phyloP scores from a whole-genome alignment of 1,140 invertebrate genomes.

The Drosophila busckii region DNA sequence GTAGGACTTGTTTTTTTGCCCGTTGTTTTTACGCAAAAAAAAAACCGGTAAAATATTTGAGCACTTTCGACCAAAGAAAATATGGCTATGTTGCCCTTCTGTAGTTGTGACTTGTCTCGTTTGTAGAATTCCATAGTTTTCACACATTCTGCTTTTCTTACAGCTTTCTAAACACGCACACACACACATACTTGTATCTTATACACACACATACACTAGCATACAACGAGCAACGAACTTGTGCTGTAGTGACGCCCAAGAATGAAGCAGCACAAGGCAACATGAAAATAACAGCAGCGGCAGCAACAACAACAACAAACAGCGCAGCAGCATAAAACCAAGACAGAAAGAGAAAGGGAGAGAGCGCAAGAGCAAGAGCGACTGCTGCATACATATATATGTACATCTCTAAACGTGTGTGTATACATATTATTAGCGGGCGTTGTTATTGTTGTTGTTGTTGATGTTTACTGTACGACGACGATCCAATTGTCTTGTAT shows the following conservation, averaged over 20 bases:
- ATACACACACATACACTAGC: conserved; percentile 25
- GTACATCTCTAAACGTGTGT: no score
- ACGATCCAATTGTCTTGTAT: conserved; percentile 59
- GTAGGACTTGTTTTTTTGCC: conserved; percentile 70
- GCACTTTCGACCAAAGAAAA: conserved; percentile 16
- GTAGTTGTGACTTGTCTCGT: conserved; percentile 10
- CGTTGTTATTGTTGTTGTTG: conserved; percentile 47
- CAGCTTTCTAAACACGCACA: conserved; percentile 69
- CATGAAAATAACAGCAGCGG: conserved; percentile 68
- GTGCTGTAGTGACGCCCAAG: conserved; percentile 67
- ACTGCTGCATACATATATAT: no score
- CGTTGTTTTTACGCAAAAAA: conserved; percentile 54
- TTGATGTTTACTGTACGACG: conserved; percentile 8
- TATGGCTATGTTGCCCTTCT: conserved; percentile 11
- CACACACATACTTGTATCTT: conserved; percentile 19
- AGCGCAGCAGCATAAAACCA: conserved; percentile 44
- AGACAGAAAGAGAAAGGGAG: conserved; percentile 36
- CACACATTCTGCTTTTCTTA: conserved; percentile 69
- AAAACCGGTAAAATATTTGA: conserved; percentile 69
- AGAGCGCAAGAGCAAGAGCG: conserved; percentile 20
- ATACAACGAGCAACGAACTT: conserved; percentile 59
- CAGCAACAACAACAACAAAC: conserved; percentile 49
- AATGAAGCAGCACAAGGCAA: conserved; percentile 68
- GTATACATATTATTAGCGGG: conserved; percentile 64
- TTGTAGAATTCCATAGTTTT: conserved; percentile 62